Evolutionary conservation across 2,797 vertebrate species (phyloP).

Genomic region (Smutsia temminckii): DNA sequence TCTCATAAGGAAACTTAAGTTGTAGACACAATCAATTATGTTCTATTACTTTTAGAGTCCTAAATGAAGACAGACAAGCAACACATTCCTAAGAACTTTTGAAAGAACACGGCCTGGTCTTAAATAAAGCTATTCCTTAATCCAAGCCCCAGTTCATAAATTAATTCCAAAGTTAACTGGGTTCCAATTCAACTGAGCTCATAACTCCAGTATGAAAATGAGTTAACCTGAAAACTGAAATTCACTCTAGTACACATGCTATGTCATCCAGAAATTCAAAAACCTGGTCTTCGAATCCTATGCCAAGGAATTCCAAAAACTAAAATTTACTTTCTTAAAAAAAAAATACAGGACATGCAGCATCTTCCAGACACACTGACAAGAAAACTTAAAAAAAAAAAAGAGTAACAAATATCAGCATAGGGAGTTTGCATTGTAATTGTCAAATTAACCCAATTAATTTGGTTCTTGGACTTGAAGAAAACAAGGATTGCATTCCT

Average conservation of each 20-base stretch:
- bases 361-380: background rate
- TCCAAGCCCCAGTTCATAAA: background rate
- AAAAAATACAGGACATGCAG: slow-evolving; percentile 17
- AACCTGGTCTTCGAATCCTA: background rate
- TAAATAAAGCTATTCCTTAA: background rate
- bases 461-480: background rate
- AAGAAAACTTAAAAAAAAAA: background rate
- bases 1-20: background rate
- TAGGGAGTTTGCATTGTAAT: background rate
- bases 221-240: slow-evolving; percentile 29
- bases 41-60: background rate
- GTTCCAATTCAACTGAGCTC: background rate
- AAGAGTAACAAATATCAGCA: background rate
- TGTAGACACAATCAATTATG: background rate
- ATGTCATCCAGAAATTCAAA: slow-evolving; percentile 19
- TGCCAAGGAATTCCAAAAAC: background rate
- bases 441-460: background rate
- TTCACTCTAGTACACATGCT: background rate
- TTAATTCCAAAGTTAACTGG: slow-evolving; percentile 13
- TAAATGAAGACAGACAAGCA: background rate
- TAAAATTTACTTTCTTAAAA: slow-evolving; percentile 30
- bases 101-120: background rate
- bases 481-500: background rate
- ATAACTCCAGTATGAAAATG: background rate
- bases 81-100: background rate